phyloP scores from a whole-genome alignment of 2,113 vertebrate species.

The Maccullochella peelii region DNA sequence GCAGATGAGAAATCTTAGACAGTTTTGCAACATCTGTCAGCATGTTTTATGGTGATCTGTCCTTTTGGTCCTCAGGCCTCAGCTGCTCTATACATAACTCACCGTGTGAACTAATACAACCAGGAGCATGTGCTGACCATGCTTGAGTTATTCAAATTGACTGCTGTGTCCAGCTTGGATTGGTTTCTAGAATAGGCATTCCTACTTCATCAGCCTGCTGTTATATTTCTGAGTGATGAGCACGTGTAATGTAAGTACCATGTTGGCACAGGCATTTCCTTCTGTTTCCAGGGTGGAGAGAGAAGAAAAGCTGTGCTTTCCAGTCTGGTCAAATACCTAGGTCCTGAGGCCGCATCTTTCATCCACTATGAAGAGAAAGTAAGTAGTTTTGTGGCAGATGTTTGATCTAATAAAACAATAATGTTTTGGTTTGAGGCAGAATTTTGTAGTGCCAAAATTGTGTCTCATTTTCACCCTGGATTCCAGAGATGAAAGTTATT shows the following conservation, averaged over 20 bases:
- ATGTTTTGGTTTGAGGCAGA: constrained; percentile 22
- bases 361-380: constrained; percentile 84
- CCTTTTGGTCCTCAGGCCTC: constrained; percentile 30
- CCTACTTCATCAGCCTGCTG: constrained; percentile 35
- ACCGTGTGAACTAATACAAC: constrained; percentile 23
- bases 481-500: background rate
- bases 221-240: constrained; percentile 20
- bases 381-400: constrained; percentile 52
- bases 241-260: background rate
- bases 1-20: constrained; percentile 40
- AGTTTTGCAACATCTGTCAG: constrained; percentile 51
- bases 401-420: constrained; percentile 21
- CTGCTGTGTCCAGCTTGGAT: constrained; percentile 21
- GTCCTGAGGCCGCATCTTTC: constrained; percentile 76
- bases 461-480: background rate
- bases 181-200: constrained; percentile 31
- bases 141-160: constrained; percentile 64
- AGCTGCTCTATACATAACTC: constrained; percentile 57
- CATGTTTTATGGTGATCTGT: constrained; percentile 40
- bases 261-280: background rate
- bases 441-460: constrained; percentile 4
- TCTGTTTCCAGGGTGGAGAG: constrained; percentile 69
- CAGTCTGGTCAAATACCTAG: constrained; percentile 80
- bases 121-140: constrained; percentile 41
- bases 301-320: constrained; percentile 76